Percentiles rank a stretch among this genome's conserved stretches.
phyloP scores from a whole-genome alignment of 2,888 invertebrate species.

The Lydus trimaculatus region DNA sequence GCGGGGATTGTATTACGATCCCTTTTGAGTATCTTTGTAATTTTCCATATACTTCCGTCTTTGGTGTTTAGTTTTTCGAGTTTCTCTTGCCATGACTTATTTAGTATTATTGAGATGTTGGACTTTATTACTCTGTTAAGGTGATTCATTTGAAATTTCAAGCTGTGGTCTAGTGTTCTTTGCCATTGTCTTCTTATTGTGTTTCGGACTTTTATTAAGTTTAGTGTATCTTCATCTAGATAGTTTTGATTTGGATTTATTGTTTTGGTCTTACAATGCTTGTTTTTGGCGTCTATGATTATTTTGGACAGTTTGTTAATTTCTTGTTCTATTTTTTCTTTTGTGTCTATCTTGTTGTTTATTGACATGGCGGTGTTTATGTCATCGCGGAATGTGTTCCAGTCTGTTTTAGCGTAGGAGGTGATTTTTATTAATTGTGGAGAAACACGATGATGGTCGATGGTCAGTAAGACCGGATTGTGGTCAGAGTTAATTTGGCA shows the following conservation, averaged over 20 bases:
- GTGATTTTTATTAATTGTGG: background rate
- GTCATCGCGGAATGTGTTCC: background rate
- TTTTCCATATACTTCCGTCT: background rate
- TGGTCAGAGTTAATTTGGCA: background rate
- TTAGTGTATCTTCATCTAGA: background rate
- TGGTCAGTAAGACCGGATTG: background rate
- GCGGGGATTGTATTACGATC: background rate
- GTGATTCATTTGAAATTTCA: background rate
- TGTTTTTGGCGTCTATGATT: background rate
- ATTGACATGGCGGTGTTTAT: background rate
- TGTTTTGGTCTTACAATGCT: background rate
- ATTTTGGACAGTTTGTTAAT: background rate
- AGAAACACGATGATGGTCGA: background rate
- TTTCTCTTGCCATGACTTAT: background rate
- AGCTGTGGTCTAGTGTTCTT: background rate
- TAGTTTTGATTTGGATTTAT: background rate
- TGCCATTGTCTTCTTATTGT: background rate
- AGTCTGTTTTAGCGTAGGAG: background rate
- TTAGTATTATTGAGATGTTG: background rate
- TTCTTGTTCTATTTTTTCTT: background rate
- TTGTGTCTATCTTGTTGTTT: background rate
- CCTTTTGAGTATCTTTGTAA: background rate
- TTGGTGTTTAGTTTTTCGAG: background rate
- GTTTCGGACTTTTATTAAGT: background rate
- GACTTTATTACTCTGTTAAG: background rate